Evolutionary conservation across 2,113 vertebrate genomes (phyloP).

Genomic region (Ceuthmochares aereus): DNA sequence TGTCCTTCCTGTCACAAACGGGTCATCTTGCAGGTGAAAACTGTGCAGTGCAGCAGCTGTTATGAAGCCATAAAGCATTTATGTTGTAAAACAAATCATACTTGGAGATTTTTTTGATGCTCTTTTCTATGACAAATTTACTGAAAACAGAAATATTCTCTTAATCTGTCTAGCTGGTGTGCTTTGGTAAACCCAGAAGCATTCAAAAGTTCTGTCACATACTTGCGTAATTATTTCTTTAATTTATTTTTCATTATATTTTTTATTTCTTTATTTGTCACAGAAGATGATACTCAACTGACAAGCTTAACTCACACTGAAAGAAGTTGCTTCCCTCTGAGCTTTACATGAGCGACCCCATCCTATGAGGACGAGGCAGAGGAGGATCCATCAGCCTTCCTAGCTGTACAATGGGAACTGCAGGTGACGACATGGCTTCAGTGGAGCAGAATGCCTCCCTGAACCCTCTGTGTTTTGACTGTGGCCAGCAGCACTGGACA

Average conservation of each 20-base stretch:
- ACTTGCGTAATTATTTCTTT: neutral
- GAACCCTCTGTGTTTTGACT: conserved; percentile 92
- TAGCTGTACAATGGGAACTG: conserved; percentile 85
- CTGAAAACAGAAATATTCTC: neutral
- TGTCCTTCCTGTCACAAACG: conserved; percentile 47
- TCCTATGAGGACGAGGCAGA: conserved; percentile 33
- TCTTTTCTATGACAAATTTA: neutral
- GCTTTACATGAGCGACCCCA: neutral
- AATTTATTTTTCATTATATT: neutral
- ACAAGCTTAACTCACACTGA: neutral
- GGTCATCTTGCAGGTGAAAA: conserved; percentile 9
- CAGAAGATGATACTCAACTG: conserved; percentile 44
- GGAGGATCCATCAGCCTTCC: neutral
- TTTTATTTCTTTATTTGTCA: conserved; percentile 15
- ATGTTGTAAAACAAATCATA: neutral
- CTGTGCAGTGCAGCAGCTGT: conserved; percentile 1
- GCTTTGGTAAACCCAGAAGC: neutral
- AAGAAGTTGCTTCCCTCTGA: neutral
- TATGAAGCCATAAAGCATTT: neutral
- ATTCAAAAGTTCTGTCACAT: neutral
- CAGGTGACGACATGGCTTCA: conserved; percentile 83
- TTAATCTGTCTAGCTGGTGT: neutral
- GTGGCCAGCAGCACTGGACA: conserved; percentile 94
- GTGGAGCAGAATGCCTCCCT: conserved; percentile 83
- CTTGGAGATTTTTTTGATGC: neutral